Evolutionary conservation across 2,797 vertebrate genomes (phyloP).

Genomic region (Lophura swinhoii): DNA sequence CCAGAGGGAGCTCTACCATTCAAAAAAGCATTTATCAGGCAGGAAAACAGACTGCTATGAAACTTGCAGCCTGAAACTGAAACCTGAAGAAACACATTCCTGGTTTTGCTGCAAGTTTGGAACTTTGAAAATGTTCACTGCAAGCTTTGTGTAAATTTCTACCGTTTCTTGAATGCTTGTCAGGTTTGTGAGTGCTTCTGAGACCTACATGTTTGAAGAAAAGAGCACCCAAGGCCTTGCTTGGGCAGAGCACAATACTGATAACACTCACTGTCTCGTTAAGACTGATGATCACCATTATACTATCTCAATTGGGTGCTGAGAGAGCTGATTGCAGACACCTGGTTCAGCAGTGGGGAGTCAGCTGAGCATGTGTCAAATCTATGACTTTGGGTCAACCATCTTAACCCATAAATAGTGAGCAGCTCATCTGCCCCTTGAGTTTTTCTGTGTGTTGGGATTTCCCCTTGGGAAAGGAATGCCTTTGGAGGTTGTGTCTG

Average conservation of each 20-base stretch:
- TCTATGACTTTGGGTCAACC: not conserved
- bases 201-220: not conserved
- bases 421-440: not conserved
- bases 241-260: not conserved
- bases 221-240: no score
- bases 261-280: not conserved
- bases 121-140: not conserved
- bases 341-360: not conserved
- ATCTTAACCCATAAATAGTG: not conserved
- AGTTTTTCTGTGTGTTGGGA: not conserved
- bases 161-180: not conserved
- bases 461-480: not conserved
- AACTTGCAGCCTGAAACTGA: not conserved
- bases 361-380: not conserved
- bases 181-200: not conserved
- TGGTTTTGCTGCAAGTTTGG: not conserved
- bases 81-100: not conserved
- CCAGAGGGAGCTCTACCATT: conserved; percentile 31
- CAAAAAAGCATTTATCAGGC: not conserved
- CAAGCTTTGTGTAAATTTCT: not conserved
- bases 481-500: not conserved
- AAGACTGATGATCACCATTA: not conserved
- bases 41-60: not conserved
- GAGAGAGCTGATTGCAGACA: not conserved
- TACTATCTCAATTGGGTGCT: not conserved